Evolutionary conservation across 2,888 invertebrate genomes (phyloP).

Genomic region (Eristalis tenax): DNA sequence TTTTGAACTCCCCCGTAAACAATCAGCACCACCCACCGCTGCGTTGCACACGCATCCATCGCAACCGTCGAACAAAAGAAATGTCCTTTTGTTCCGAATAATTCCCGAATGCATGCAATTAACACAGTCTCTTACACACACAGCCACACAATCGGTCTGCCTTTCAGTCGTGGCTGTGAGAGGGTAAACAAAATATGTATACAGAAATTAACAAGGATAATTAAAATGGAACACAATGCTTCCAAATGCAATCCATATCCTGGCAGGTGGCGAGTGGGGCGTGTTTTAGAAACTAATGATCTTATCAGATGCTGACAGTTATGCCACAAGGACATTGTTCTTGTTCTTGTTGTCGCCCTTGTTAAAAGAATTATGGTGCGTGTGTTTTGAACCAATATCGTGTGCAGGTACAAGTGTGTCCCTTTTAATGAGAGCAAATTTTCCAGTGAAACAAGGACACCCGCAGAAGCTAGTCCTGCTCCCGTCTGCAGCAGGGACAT

Average conservation of each 20-base stretch:
- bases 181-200: neutral
- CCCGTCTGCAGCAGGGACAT: neutral
- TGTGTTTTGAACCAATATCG: neutral
- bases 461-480: neutral
- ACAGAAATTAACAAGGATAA: conserved; percentile 14
- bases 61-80: neutral
- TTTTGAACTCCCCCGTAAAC: neutral
- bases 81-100: conserved; percentile 46
- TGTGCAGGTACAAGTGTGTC: conserved; percentile 53
- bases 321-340: conserved; percentile 17
- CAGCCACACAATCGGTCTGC: conserved; percentile 7
- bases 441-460: conserved; percentile 29
- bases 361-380: neutral
- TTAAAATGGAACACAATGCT: conserved; percentile 31
- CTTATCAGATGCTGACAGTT: conserved; percentile 64
- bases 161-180: neutral
- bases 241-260: conserved; percentile 5
- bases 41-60: neutral
- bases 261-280: conserved; percentile 54
- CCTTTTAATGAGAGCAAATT: conserved; percentile 59
- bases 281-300: conserved; percentile 67
- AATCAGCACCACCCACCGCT: neutral
- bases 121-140: conserved; percentile 35
- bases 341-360: neutral
- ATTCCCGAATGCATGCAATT: conserved; percentile 52